phyloP scores from a whole-genome alignment of 2,888 invertebrate genomes.

The Drosophila nr. perissopoda region DNA sequence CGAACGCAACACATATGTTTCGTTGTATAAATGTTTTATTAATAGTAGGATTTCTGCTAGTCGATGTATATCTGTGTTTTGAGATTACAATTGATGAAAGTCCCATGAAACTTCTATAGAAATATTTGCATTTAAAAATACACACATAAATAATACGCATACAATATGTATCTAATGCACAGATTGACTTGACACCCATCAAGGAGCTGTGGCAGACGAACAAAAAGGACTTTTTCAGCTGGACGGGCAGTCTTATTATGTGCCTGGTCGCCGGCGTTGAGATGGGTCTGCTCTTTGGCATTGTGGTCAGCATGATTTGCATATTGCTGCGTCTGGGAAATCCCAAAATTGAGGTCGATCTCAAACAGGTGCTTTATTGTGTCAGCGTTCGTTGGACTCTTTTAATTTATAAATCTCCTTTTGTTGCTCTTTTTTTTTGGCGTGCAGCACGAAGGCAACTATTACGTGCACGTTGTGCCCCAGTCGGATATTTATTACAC shows the following conservation, averaged over 20 bases:
- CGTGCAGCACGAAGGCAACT: slow-evolving; percentile 85
- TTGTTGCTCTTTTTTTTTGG: slow-evolving; percentile 18
- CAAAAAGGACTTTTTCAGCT: slow-evolving; percentile 88
- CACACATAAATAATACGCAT: neutral
- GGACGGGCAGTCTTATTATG: slow-evolving; percentile 89
- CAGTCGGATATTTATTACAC: slow-evolving; percentile 90
- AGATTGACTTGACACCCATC: slow-evolving; percentile 87
- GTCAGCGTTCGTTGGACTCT: neutral
- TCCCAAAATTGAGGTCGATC: slow-evolving; percentile 85
- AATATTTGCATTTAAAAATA: neutral
- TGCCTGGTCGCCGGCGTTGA: slow-evolving; percentile 91
- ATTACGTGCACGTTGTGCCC: slow-evolving; percentile 88
- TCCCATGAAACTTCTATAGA: neutral
- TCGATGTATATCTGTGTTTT: neutral
- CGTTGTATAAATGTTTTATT: neutral
- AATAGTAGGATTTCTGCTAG: neutral
- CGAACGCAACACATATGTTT: neutral
- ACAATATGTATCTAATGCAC: slow-evolving; percentile 5
- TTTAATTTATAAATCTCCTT: no score
- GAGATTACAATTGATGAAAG: neutral
- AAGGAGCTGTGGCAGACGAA: slow-evolving; percentile 86
- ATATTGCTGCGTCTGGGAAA: slow-evolving; percentile 89
- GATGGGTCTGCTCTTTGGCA: slow-evolving; percentile 91
- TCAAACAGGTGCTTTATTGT: slow-evolving; percentile 70
- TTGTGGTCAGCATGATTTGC: slow-evolving; percentile 87